Percentiles rank a stretch among this genome's conserved stretches.
phyloP scores from a whole-genome alignment of 2,797 vertebrate genomes.

The Neopelma chrysocephalum region DNA sequence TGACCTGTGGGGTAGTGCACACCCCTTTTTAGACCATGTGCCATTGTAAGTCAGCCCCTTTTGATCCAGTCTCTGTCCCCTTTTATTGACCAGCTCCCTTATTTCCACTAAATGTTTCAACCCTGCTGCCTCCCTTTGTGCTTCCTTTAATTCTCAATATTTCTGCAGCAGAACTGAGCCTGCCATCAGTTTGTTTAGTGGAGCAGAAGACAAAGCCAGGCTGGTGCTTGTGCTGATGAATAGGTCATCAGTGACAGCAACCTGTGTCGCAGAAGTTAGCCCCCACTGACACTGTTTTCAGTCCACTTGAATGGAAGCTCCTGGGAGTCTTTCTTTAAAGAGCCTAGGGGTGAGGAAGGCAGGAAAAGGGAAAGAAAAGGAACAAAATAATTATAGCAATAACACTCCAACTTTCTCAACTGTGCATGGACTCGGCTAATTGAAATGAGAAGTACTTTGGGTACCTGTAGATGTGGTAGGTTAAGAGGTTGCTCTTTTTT shows the following conservation, averaged over 20 bases:
- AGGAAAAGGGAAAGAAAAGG: constrained; percentile 38
- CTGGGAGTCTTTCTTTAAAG: constrained; percentile 58
- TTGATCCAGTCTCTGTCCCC: constrained; percentile 41
- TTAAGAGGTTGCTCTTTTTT: not conserved
- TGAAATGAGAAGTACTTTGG: not conserved
- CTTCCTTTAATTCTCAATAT: constrained; percentile 48
- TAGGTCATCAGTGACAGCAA: constrained; percentile 61
- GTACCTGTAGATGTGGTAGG: not conserved
- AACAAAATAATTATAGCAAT: constrained; percentile 30
- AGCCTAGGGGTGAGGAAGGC: constrained; percentile 41
- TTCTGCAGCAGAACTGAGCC: constrained; percentile 32
- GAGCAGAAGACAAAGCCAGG: constrained; percentile 66
- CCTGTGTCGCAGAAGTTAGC: constrained; percentile 47
- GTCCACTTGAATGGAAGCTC: constrained; percentile 54
- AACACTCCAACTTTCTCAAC: not conserved
- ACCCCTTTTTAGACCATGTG: constrained; percentile 26
- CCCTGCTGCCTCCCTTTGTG: constrained; percentile 60
- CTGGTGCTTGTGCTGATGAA: constrained; percentile 52
- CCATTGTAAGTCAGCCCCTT: constrained; percentile 56
- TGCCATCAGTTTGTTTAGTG: constrained; percentile 44
- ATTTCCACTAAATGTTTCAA: constrained; percentile 44
- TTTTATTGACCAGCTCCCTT: constrained; percentile 62
- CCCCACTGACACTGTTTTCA: constrained; percentile 67
- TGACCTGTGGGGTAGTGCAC: constrained; percentile 37
- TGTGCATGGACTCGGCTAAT: not conserved